phyloP scores from a whole-genome alignment of 2,797 vertebrate genomes.

The Rhinogobio ventralis region DNA sequence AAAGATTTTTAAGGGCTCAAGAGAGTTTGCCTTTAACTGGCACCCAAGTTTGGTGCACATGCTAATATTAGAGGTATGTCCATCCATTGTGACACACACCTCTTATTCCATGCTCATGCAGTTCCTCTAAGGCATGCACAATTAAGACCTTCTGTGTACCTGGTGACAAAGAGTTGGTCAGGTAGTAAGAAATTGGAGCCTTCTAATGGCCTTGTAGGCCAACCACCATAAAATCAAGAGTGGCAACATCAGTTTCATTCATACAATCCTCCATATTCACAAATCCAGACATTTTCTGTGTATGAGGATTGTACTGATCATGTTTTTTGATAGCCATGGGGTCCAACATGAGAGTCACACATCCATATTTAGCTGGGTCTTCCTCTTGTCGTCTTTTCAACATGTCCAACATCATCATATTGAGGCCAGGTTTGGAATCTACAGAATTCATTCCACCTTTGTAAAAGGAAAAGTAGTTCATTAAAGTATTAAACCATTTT shows the following conservation, averaged over 20 bases:
- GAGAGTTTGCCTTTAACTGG: slow-evolving; percentile 29
- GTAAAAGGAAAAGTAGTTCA: slow-evolving; percentile 5
- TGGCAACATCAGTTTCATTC: slow-evolving; percentile 1
- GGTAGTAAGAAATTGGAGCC: background rate
- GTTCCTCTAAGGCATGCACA: slow-evolving; percentile 13
- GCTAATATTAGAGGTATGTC: slow-evolving; percentile 29
- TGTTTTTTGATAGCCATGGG: slow-evolving; percentile 36
- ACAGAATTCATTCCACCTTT: slow-evolving; percentile 37
- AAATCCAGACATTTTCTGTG: slow-evolving; percentile 36
- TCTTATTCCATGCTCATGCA: slow-evolving; percentile 14
- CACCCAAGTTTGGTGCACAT: slow-evolving; percentile 51
- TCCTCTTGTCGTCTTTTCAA: background rate
- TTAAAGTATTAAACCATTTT: background rate
- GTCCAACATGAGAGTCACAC: slow-evolving; percentile 44
- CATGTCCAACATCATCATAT: slow-evolving; percentile 20
- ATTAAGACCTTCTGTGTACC: slow-evolving; percentile 9
- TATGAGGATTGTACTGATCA: slow-evolving; percentile 21
- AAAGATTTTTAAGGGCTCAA: slow-evolving; percentile 16
- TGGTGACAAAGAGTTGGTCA: background rate
- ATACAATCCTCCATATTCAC: slow-evolving; percentile 14
- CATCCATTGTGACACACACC: slow-evolving; percentile 44
- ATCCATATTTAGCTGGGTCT: slow-evolving; percentile 34
- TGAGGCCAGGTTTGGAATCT: slow-evolving; percentile 22
- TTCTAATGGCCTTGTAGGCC: background rate
- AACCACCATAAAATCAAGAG: slow-evolving; percentile 19